These are phyloP conservation scores for Meloe dianella DNA, from an alignment of 2,888 invertebrate genomes.

Conservation along the genomic window DNA sequence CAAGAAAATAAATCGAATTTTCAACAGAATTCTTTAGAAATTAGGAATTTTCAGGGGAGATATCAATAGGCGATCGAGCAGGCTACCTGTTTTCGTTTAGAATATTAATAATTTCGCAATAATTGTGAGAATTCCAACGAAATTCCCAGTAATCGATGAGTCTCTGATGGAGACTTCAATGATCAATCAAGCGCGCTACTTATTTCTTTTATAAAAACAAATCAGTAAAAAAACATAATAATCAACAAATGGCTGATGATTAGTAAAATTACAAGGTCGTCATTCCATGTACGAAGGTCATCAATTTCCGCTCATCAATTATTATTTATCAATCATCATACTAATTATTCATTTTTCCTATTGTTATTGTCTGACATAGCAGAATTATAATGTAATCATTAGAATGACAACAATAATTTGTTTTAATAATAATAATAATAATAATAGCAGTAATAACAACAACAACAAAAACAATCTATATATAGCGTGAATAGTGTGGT, in stretches of 20 bases:
- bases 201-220: background rate
- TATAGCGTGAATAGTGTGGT: background rate
- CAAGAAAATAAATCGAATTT: background rate
- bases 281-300: background rate
- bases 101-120: background rate
- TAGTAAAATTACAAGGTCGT: background rate
- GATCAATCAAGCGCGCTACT: background rate
- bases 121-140: background rate
- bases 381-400: background rate
- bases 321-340: background rate
- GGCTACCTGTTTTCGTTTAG: no score
- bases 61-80: no score
- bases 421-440: no score
- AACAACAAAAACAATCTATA: background rate
- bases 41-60: no score
- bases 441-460: no score
- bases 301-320: constrained; percentile 3
- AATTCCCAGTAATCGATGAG: no score
- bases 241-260: background rate
- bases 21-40: background rate
- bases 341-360: background rate
- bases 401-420: background rate
- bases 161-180: constrained; percentile 1
- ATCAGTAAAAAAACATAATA: background rate
- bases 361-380: background rate